These are phyloP conservation scores for Anolis sagrei DNA, from an alignment of 2,113 vertebrate species.

Conservation along the genomic window DNA sequence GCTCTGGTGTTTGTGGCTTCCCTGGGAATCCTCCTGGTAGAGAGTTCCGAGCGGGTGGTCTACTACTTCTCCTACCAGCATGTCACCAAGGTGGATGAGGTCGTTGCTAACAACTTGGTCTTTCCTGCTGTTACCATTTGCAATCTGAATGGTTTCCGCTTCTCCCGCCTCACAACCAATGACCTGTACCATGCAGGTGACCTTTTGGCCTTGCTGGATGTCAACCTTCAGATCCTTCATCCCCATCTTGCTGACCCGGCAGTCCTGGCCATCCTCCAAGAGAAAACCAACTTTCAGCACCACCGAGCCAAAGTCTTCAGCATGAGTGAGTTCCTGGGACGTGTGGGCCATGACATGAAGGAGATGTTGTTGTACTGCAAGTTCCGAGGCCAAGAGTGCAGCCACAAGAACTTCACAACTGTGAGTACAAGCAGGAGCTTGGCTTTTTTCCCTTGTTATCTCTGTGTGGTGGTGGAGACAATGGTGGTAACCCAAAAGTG, in stretches of 20 bases:
- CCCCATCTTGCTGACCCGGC: constrained; percentile 91
- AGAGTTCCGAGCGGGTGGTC: constrained; percentile 91
- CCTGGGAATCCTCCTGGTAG: constrained; percentile 88
- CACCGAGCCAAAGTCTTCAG: constrained; percentile 94
- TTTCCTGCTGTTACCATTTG: constrained; percentile 96
- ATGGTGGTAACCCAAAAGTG: not conserved
- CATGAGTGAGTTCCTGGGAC: constrained; percentile 95
- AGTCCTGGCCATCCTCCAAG: constrained; percentile 85
- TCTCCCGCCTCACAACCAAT: constrained; percentile 91
- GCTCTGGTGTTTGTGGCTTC: constrained; percentile 90
- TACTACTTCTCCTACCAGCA: constrained; percentile 98
- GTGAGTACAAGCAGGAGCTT: constrained; percentile 82
- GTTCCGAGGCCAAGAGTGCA: constrained; percentile 94
- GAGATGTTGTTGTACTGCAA: constrained; percentile 99
- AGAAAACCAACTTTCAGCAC: constrained; percentile 92
- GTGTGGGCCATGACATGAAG: constrained; percentile 94
- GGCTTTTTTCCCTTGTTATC: constrained; percentile 39
- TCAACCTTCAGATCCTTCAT: constrained; percentile 91
- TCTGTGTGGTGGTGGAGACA: not conserved
- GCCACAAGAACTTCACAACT: constrained; percentile 92
- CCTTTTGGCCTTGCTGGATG: constrained; percentile 91
- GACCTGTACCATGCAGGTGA: constrained; percentile 97
- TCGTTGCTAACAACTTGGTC: constrained; percentile 90
- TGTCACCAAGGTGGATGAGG: constrained; percentile 93
- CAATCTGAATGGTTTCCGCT: constrained; percentile 95